Base-by-base conservation (phyloP, 2,113 vertebrate species). In the Origma solitaria region DNA sequence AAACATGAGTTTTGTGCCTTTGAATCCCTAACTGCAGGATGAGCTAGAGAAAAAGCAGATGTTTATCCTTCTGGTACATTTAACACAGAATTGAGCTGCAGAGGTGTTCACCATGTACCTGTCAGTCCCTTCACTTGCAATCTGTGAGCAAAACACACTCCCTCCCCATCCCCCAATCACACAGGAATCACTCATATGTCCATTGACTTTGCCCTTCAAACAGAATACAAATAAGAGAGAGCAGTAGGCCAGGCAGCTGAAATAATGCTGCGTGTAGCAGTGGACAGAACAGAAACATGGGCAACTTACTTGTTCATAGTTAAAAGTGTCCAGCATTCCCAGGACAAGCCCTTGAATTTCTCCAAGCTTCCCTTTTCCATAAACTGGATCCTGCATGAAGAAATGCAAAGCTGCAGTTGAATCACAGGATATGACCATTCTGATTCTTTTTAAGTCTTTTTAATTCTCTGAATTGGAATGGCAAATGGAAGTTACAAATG, bases 251-350 rank as follows among this genome's bases (percentile, higher is more conserved):
- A 40, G 23, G 35, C 0, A 83, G 78, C 53, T 24, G 33, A 61
- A 82, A 72, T 7, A 40, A 80, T 18, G 45, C 79, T 75, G 45
- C 9, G 28, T 14, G 8, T n/a, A 80, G 49, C 18, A n/a, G 45
- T 3, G 31, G 79, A 13, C 38, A 50, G 42, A 60, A 69, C 9
- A 82, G 44, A 76, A 95, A 51, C 2, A 8, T 4, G 5, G 13
- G 7, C 31, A 83, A 77, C 93, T 98, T 97, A 99, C 99, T 96
- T 99, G 99, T 89, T 99, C 99, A 72, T 99, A 99, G 96, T 98
- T 99, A 94, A 99, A 99, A 10, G 99, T 99, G 91, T 99, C 99
- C 96, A 99, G 94, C 99, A 99, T 99, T 64, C 99, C 99, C 92
- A 99, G 97, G 62, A 99, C 98, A 68, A 99, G 99, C 13, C 99